phyloP scores from a whole-genome alignment of 2,113 vertebrate species.

The Isichthys henryi region DNA sequence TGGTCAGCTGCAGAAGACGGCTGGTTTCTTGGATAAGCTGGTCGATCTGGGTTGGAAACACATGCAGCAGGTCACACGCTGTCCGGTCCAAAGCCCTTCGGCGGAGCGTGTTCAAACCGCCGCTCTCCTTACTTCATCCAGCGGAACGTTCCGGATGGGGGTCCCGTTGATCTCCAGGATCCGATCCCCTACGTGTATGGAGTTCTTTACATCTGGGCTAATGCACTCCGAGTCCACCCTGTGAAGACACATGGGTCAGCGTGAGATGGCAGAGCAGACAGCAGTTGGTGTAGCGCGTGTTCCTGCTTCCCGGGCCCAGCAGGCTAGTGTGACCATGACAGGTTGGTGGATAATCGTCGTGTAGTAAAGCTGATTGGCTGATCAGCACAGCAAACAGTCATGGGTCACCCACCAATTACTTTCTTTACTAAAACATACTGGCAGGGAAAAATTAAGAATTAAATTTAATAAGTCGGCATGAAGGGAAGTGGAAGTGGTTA shows the following conservation, averaged over 20 bases:
- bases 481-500: too few species aligned
- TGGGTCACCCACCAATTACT: not conserved
- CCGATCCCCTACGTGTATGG: conserved; percentile 89
- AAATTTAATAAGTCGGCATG: not conserved
- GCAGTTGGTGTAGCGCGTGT: not conserved
- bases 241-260: not conserved
- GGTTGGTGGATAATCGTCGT: not conserved
- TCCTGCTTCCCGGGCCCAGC: not conserved
- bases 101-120: not conserved
- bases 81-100: not conserved
- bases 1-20: conserved; percentile 86
- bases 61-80: not conserved
- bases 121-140: conserved; percentile 75
- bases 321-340: not conserved
- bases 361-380: not conserved
- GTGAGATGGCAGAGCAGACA: not conserved
- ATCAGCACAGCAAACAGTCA: not conserved
- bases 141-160: conserved; percentile 81
- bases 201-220: conserved; percentile 92
- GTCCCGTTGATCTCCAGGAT: conserved; percentile 97
- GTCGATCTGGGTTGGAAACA: conserved; percentile 68
- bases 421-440: not conserved
- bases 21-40: conserved; percentile 92
- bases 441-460: not conserved
- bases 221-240: conserved; percentile 83